phyloP scores from a whole-genome alignment of 2,888 invertebrate genomes.

The Mycalesis mineus region DNA sequence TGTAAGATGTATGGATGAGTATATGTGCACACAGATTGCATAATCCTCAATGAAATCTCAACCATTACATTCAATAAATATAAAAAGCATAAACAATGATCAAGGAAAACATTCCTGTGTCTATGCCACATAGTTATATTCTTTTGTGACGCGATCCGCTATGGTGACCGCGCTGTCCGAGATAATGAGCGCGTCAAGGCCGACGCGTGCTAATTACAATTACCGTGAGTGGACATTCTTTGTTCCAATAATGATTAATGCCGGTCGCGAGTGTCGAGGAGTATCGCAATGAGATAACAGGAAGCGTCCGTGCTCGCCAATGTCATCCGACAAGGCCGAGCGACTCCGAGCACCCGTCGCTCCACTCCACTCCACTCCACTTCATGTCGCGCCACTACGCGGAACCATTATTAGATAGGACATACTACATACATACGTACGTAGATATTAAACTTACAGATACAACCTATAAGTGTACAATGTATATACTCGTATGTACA shows the following conservation, averaged over 20 bases:
- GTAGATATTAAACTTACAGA: too few relatives aligned
- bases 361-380: neutral
- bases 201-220: constrained; percentile 74
- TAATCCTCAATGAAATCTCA: neutral
- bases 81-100: constrained; percentile 61
- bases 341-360: neutral
- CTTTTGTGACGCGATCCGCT: constrained; percentile 62
- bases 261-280: constrained; percentile 64
- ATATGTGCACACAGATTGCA: neutral
- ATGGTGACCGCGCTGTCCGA: constrained; percentile 60
- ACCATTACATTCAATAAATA: constrained; percentile 33
- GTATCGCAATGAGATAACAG: constrained; percentile 73
- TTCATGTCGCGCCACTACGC: neutral
- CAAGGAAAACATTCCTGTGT: constrained; percentile 62
- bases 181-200: constrained; percentile 55
- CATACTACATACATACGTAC: neutral
- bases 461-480: too few relatives aligned
- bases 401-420: neutral
- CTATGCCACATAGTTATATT: constrained; percentile 41
- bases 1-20: too few relatives aligned
- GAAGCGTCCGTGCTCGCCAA: constrained; percentile 71
- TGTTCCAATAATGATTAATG: constrained; percentile 77
- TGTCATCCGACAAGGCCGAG: constrained; percentile 55
- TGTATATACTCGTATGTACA: neutral
- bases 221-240: constrained; percentile 78